Evolutionary conservation across 2,888 invertebrate species (phyloP).

Genomic region (Panopea generosa): DNA sequence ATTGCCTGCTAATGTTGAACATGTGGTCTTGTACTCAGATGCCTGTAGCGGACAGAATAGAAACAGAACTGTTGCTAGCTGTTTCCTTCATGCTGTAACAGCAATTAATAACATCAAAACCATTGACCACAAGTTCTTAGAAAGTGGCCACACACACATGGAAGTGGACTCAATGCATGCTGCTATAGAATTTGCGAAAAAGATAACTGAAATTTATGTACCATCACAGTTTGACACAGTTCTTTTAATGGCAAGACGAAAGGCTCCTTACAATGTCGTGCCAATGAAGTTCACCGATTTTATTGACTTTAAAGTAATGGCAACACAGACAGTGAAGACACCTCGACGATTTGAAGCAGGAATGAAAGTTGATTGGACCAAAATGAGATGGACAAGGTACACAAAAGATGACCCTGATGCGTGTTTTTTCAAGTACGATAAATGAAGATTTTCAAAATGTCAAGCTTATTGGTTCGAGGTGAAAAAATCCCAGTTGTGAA

Average conservation of each 20-base stretch:
- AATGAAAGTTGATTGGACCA: not conserved
- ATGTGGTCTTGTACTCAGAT: conserved; percentile 47
- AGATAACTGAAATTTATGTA: conserved; percentile 36
- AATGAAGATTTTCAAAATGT: too few species aligned
- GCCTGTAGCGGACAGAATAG: conserved; percentile 31
- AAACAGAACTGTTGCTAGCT: conserved; percentile 37
- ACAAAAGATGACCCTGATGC: too few species aligned
- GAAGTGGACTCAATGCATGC: conserved; percentile 49
- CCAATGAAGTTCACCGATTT: not conserved
- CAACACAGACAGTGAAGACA: not conserved
- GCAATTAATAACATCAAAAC: conserved; percentile 17
- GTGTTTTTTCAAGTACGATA: too few species aligned
- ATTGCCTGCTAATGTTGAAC: conserved; percentile 22
- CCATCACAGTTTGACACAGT: conserved; percentile 31
- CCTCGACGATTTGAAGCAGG: too few species aligned
- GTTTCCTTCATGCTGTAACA: conserved; percentile 32
- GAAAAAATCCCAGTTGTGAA: too few species aligned
- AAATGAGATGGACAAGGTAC: not conserved
- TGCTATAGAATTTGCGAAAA: conserved; percentile 40
- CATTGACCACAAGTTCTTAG: conserved; percentile 50
- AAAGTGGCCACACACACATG: conserved; percentile 55
- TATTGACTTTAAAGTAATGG: not conserved
- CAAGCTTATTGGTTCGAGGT: too few species aligned
- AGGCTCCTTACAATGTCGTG: not conserved
- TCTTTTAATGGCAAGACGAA: conserved; percentile 16